Base-by-base conservation (phyloP, 2,888 invertebrate genomes). In the Drosophila kuntzei region DNA sequence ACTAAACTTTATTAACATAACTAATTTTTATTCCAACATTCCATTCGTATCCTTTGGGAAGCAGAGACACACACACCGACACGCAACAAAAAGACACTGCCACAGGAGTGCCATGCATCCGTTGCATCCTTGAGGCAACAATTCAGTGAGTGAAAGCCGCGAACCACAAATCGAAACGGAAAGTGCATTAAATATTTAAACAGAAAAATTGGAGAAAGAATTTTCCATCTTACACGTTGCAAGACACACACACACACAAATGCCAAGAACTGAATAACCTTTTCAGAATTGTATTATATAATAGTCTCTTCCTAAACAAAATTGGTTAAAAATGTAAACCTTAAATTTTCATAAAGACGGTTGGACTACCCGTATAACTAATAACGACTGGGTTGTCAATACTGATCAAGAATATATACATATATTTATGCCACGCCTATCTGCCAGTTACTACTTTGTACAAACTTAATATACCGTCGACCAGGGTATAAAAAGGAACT, bases 181-280 rank as follows among this genome's bases (percentile, higher is more conserved):
- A 53, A 87, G 66, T 80, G 87, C 81, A 85, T 82, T 78, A 75
- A 80, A 84, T 72, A 84, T 87, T 84, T 61, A 80, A 80, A 67
- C 43, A 58, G 27, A 46, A 41, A 9, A 11, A 44, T n/a, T n/a
- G n/a, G n/a, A n/a, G n/a, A n/a, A 6, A n/a, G 18, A 46, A 18
- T 25, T 25, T 16, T 12, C 11, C 16, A 8, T 51, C 7, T 37
- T 34, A 11, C 36, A 20, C 12, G 20, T 20, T 20, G 20, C 20
- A 2, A 41, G 12, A 27, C 39, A 18, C 50, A 54, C 32, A 41
- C 51, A 49, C 59, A 64, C 25, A 39, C 22, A 34, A 3, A 8
- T 20, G 34, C 12, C 36, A 16, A 11, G 14, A 12, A 18, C 14
- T 53, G 34, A 44, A 63, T 55, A 50, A 36, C 27, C 49, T 66